Base-by-base conservation (phyloP, 64 coral and sea anemone genomes). In the Pachyseris speciosa region DNA sequence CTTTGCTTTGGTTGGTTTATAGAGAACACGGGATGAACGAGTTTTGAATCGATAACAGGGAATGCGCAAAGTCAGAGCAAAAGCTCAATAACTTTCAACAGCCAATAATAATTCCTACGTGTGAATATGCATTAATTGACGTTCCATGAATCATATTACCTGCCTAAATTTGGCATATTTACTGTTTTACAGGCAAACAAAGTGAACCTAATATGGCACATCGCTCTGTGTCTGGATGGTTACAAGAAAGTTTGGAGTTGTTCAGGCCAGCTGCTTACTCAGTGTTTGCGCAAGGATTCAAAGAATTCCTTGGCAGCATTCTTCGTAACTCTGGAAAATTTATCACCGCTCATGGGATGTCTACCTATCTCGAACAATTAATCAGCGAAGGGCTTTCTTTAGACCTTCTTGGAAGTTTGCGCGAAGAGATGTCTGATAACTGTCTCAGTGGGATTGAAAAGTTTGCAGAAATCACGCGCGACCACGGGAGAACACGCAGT, bases 201-300 rank as follows among this genome's bases (percentile, higher is more conserved):
- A 36, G n/a, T 19, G 53, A 58, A 41, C 26, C 64, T 1, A 7
- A 9, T n/a, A n/a, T 47, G 24, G 19, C 64, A 44, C 27, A 6
- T 9, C 43, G 19, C 15, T 37, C 67, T 55, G 36, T 83, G 2
- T 47, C 78, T 1, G 83, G 80, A 29, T 91, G 89, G 89, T 42
- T 91, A 37, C 22, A 84, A 45, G 37, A 10, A 32, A 84, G 67
- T 24, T 19, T 84, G 51, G 36, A 53, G 8, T 20, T 41, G 2
- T 91, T 84, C 51, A 68, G 89, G 4, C 50, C 78, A 22, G 6
- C 52, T 3, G 89, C 84, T 2, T 91, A 84, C 69, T 7, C 66
- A 7, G 68, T 37, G 57, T 91, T 91, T 84, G 89, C 89, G 4
- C 26, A 83, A 43, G 77, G 78, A 48, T 70, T 91, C 27, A 63